These are phyloP conservation scores for Hirtodrosophila confusa DNA, from an alignment of 2,888 invertebrate species.

Conservation along the genomic window DNA sequence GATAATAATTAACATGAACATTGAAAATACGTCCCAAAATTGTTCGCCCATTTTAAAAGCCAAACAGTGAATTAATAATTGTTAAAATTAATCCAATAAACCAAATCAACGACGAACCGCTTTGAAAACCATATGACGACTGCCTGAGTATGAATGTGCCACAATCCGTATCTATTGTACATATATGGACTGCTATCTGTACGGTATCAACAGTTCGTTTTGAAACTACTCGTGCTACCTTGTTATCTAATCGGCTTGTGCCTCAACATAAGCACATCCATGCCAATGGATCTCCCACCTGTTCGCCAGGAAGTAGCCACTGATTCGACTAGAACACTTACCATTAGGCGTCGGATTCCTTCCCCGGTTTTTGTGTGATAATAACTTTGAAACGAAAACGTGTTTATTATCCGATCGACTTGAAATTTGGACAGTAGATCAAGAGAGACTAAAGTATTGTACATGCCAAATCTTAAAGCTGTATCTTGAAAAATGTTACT, in stretches of 20 bases:
- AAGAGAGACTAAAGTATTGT: too few relatives aligned
- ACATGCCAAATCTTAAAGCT: too few relatives aligned
- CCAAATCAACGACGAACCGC: constrained; percentile 21
- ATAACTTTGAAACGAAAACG: constrained; percentile 2
- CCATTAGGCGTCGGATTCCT: background rate
- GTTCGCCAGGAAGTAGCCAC: background rate
- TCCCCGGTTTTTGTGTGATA: too few relatives aligned
- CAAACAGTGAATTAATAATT: too few relatives aligned
- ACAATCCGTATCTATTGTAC: too few relatives aligned
- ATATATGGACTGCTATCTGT: constrained; percentile 5
- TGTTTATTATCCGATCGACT: too few relatives aligned
- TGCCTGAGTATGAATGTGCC: constrained; percentile 20
- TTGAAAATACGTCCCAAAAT: constrained; percentile 5
- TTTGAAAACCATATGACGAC: constrained; percentile 19
- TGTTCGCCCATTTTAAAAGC: constrained; percentile 2
- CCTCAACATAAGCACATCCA: background rate
- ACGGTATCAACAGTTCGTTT: background rate
- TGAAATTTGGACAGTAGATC: too few relatives aligned
- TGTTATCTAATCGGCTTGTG: constrained; percentile 20
- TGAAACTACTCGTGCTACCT: background rate
- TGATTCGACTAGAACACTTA: constrained; percentile 1
- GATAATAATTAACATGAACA: background rate
- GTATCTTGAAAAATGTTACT: too few relatives aligned
- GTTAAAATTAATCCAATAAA: background rate
- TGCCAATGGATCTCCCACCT: background rate